Conservation (phyloP, 2,888 invertebrate genomes). For the Pandemis cinnamomeana region DNA sequence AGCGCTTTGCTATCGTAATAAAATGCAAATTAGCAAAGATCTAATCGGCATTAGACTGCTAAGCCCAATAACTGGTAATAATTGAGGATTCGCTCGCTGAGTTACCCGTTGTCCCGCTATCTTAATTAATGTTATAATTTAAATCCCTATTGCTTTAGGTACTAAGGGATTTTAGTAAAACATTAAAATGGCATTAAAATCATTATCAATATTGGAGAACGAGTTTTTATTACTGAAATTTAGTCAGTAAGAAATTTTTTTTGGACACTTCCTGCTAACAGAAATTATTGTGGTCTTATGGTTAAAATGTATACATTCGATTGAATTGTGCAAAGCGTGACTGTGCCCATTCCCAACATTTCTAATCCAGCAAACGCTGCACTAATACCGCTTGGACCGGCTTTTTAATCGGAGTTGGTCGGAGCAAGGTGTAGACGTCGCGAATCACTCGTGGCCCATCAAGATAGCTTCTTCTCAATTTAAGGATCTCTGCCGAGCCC, state of each 20-base stretch:
- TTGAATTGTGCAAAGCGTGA: background rate
- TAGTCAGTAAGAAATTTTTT: background rate
- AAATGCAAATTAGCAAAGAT: constrained; percentile 81
- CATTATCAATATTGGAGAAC: background rate
- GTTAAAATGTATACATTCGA: background rate
- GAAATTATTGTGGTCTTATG: no score
- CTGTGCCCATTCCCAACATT: constrained; percentile 20
- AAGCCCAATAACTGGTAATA: constrained; percentile 78
- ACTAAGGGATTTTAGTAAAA: constrained; percentile 16
- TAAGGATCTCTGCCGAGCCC: constrained; percentile 72
- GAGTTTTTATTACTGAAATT: background rate
- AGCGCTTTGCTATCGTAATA: constrained; percentile 75
- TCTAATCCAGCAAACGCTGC: constrained; percentile 14
- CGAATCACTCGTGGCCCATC: constrained; percentile 68
- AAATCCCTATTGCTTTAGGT: constrained; percentile 7
- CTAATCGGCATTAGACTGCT: constrained; percentile 77
- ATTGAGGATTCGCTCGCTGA: constrained; percentile 46
- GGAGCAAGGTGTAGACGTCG: constrained; percentile 60
- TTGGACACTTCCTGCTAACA: background rate
- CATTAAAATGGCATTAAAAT: background rate
- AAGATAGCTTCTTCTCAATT: constrained; percentile 78
- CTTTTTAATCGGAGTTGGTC: constrained; percentile 69
- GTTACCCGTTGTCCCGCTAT: constrained; percentile 15
- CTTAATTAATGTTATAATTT: constrained; percentile 34
- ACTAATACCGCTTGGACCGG: constrained; percentile 13